Percentiles rank a stretch among this genome's conserved stretches.
Evolutionary conservation across 2,797 vertebrate genomes (phyloP).

Genomic region (Gymnoscopelus braueri): DNA sequence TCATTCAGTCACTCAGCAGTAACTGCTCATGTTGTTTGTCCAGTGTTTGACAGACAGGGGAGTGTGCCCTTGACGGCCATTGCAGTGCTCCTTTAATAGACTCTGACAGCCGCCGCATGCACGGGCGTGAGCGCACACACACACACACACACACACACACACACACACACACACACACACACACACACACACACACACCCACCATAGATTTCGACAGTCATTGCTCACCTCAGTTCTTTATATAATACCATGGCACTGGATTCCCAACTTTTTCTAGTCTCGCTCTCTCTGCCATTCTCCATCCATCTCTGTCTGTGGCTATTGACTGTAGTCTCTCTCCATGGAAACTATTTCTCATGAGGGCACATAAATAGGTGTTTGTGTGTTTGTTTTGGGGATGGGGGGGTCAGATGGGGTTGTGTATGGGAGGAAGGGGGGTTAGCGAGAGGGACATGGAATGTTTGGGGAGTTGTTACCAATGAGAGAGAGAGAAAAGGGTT

Average conservation of each 20-base stretch:
- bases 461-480: not conserved
- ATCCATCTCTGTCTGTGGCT: constrained; percentile 5
- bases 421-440: not conserved
- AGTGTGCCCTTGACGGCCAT: constrained; percentile 46
- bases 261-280: constrained; percentile 35
- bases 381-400: not conserved
- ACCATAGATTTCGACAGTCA: constrained; percentile 37
- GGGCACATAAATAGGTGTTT: constrained; percentile 42
- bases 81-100: constrained; percentile 49
- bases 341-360: constrained; percentile 71
- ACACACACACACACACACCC: constrained; percentile 30
- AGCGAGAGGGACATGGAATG: constrained; percentile 5
- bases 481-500: not conserved
- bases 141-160: too few species aligned
- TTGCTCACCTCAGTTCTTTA: constrained; percentile 69
- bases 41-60: constrained; percentile 54
- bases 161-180: not conserved
- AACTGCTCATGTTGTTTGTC: constrained; percentile 57
- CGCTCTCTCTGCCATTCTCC: constrained; percentile 5
- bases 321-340: constrained; percentile 32
- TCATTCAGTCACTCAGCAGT: constrained; percentile 35
- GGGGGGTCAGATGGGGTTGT: constrained; percentile 9
- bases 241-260: constrained; percentile 60
- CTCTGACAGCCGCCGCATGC: constrained; percentile 31
- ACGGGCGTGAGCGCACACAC: constrained; percentile 8